phyloP scores from a whole-genome alignment of 1,140 invertebrate genomes.

The Bombyx mori region DNA sequence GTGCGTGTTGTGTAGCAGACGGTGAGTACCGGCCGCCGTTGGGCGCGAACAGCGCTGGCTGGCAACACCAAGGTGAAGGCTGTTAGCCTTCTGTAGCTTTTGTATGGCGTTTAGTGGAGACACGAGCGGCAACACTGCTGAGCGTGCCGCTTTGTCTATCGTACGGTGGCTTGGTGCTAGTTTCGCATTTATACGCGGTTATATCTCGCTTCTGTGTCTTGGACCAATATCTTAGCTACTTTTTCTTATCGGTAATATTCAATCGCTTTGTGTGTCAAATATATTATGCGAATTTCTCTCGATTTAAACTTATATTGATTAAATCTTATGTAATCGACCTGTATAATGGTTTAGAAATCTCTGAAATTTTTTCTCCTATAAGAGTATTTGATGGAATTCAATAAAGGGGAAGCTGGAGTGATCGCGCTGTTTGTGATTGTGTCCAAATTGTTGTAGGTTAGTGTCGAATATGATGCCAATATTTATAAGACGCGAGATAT shows the following conservation, averaged over 20 bases:
- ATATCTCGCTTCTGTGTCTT: slow-evolving; percentile 63
- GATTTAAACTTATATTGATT: slow-evolving; percentile 54
- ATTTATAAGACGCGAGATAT: slow-evolving; percentile 32
- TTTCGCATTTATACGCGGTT: slow-evolving; percentile 48
- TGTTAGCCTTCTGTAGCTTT: slow-evolving; percentile 26
- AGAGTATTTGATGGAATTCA: slow-evolving; percentile 51
- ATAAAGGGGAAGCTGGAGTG: slow-evolving; percentile 43
- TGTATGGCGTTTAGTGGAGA: slow-evolving; percentile 24
- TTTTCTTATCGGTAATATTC: slow-evolving; percentile 58
- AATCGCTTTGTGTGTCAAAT: slow-evolving; percentile 70
- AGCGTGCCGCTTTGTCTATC: slow-evolving; percentile 36
- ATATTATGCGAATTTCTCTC: slow-evolving; percentile 62
- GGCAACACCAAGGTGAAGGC: neutral
- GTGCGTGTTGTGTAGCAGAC: slow-evolving; percentile 14
- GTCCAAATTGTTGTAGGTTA: slow-evolving; percentile 63
- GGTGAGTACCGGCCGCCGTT: slow-evolving; percentile 16
- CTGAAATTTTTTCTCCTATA: slow-evolving; percentile 56
- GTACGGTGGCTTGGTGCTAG: slow-evolving; percentile 66
- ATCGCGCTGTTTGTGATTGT: slow-evolving; percentile 46
- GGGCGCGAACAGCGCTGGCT: slow-evolving; percentile 23
- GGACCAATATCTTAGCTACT: slow-evolving; percentile 64
- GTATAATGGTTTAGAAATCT: slow-evolving; percentile 69
- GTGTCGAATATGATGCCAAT: slow-evolving; percentile 52
- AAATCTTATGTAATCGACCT: slow-evolving; percentile 64
- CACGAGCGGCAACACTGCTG: slow-evolving; percentile 14